Base-by-base conservation (phyloP, 2,113 vertebrate species). In the Tenrec ecaudatus region DNA sequence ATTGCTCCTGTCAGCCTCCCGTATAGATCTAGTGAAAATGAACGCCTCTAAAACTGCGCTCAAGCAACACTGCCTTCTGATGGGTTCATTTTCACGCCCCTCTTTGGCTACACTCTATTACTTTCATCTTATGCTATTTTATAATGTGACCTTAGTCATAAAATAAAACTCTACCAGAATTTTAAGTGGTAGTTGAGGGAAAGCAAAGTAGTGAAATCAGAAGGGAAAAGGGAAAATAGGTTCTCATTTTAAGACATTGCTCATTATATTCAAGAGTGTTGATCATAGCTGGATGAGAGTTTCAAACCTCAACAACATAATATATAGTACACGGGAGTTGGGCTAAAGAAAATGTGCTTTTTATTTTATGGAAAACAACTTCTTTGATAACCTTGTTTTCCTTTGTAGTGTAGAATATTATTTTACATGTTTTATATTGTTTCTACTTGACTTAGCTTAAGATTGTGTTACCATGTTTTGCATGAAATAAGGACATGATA, bases 121-220 rank as follows among this genome's bases (percentile, higher is more conserved):
- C 73, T 96, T 97, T 93, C 89, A 94, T 95, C 93, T 94, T 90
- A 84, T 73, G 89, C 76, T 95, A 81, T 96, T 97, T 97, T 76
- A 93, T 97, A 89, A 97, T 96, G 95, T 96, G 82, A 36, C 95
- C 91, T 95, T 96, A 94, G 66, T 94, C 47, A 94, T 95, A 90
- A 91, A 94, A 96, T 89, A 77, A 94, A 60, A 78, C 1, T 10
- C 22, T 40, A 38, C 62, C 85, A 92, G 94, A 97, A 96, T 96
- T 97, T 97, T 95, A 97, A 96, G 58, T 94, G 88, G 68, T 89
- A 88, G 90, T 94, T 94, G 89, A 93, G 86, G 93, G 58, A 75
- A 95, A 95, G 93, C 27, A 79, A 81, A 81, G 36, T 81, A 93
- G 57, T 92, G 38, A 93, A 62, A 62, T 20, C 47, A 14, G 12